Base-by-base conservation (phyloP, 2,888 invertebrate species). In the Pristionchus mayeri region DNA sequence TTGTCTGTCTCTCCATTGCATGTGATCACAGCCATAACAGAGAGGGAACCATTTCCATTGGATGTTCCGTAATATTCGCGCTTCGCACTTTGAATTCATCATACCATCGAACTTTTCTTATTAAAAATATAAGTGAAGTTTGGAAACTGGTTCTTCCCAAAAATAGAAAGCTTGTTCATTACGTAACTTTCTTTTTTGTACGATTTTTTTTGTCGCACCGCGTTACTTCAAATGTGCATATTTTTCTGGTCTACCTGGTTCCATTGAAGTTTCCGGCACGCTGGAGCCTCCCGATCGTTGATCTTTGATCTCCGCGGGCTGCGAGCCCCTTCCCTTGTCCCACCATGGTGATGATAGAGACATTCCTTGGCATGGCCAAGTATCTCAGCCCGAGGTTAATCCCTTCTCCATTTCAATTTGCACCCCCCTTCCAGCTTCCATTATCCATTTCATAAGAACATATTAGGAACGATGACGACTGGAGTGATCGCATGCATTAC, bases 401-500 rank as follows among this genome's bases (percentile, higher is more conserved):
- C 2, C 11, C 16, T 67, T 2, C 7, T 3, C 18, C 16, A 2
- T 63, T 63, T 24, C 63, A 6, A 3, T 27, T 0, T 18, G 63
- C 21, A 63, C 6, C n/a, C 2, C 13, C 30, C 3, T 30, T 27
- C 18, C 37, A 18, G 44, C 37, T 37, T 60, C 44, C 6, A 44
- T 44, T 44, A 44, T 44, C 44, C 7, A 44, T 44, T 44, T n/a
- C n/a, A n/a, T n/a, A n/a, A n/a, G 44, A 44, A 44, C 13, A 9
- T 6, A 44, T 57, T 44, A 50, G 79, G 54, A 85, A 89, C 40
- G 88, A 89, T 85, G 92, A 92, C 85, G 91, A 91, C 85, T 88
- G 90, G 87, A 88, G 88, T 34, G 92, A 92, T 78, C 89, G 92
- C 9, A 83, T 91, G 85, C 90, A 92, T 86, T 92, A 92, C 85